Percentiles rank a stretch among this genome's conserved stretches.
Evolutionary conservation across 2,888 invertebrate genomes (phyloP).

Genomic region (Caenorhabditis doughertyi): DNA sequence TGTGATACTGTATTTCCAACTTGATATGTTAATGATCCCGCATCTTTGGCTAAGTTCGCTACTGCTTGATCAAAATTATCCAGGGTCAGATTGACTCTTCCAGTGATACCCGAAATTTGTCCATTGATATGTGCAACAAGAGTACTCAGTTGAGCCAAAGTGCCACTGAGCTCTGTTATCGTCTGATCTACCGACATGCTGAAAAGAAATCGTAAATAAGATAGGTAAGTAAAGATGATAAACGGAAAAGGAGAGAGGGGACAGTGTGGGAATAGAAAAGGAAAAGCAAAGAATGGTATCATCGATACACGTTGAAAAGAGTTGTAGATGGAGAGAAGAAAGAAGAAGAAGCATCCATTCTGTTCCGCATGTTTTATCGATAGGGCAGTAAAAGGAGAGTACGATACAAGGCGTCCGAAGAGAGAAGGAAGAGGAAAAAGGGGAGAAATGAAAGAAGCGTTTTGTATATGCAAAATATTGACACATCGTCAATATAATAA

Average conservation of each 20-base stretch:
- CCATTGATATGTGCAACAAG: conserved; percentile 81
- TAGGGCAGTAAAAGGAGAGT: conserved; percentile 51
- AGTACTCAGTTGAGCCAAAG: conserved; percentile 77
- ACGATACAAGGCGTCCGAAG: conserved; percentile 26
- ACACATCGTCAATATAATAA: conserved; percentile 48
- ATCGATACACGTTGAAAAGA: neutral
- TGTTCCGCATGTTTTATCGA: conserved; percentile 60
- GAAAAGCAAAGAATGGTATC: neutral
- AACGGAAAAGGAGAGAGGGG: neutral
- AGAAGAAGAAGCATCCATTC: conserved; percentile 40
- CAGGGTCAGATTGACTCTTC: conserved; percentile 78
- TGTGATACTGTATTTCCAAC: conserved; percentile 80
- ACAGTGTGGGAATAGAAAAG: neutral
- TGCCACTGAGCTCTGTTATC: conserved; percentile 80
- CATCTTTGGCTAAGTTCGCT: conserved; percentile 80
- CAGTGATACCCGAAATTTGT: conserved; percentile 80
- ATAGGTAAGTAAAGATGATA: neutral
- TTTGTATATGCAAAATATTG: conserved; percentile 58
- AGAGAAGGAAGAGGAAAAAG: conserved; percentile 13
- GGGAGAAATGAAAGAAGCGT: conserved; percentile 15
- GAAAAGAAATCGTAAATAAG: conserved; percentile 5
- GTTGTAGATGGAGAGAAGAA: conserved; percentile 8
- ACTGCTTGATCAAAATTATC: conserved; percentile 81
- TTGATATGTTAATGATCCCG: conserved; percentile 79
- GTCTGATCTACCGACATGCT: conserved; percentile 81